Base-by-base conservation (phyloP, 2,888 invertebrate species). In the Ectemnius lituratus region DNA sequence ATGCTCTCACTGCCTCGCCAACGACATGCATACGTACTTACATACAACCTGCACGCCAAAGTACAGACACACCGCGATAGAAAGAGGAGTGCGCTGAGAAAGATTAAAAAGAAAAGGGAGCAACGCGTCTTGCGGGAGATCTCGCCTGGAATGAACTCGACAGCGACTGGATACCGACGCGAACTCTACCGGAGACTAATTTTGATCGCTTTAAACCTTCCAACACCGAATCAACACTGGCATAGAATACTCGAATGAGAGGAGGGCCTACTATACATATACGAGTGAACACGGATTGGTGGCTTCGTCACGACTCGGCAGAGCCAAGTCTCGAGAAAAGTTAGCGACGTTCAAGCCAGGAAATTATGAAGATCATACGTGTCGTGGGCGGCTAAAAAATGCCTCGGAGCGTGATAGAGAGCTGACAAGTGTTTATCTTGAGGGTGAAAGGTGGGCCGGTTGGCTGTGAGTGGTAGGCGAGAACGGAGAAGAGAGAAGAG, bases 371-470 rank as follows among this genome's bases (percentile, higher is more conserved):
- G 37, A 28, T 45, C 18, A 20, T 14, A 20, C 62, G 47, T 46
- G 18, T 8, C 20, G 49, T n/a, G 52, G 52, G 27, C 49, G 27
- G 8, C 28, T 62, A 13, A 73, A 73, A 72, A 75, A 77, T 82
- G 80, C 73, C 83, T 73, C 79, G 80, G 82, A 78, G 76, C 78
- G 76, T 82, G 75, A 82, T 74, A 74, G 79, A 82, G 75, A 66
- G 79, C 81, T 82, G 69, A 80, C 80, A 82, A 82, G 82, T 82
- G 82, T 82, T 82, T 82, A 82, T 82, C 80, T 82, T 82, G 80
- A 52, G n/a, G 52, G 52, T 52, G 52, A 52, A 37, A 14, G 52
- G 52, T 52, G 52, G 52, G 16, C 52, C n/a, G 14, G 16, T 0
- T 52, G 0, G 52, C 52, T 11, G 16, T 13, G 1, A 11, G 37